These are phyloP conservation scores for Machimus rusticus DNA, from an alignment of 2,888 invertebrate species.

Conservation along the genomic window DNA sequence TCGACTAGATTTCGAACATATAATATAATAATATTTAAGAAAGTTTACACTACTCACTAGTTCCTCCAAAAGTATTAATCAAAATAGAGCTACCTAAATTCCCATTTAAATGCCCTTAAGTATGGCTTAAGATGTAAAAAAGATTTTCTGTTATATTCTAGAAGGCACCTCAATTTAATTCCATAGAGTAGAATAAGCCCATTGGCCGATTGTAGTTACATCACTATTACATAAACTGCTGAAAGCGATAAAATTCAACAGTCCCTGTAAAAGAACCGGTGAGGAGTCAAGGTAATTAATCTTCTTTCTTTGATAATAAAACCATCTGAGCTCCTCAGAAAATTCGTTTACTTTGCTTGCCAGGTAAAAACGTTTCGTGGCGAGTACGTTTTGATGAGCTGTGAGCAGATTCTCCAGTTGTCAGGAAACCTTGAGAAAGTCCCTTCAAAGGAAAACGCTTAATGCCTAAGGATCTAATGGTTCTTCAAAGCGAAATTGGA, in stretches of 20 bases:
- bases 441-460: neutral
- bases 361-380: neutral
- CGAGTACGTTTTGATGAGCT: neutral
- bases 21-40: no score
- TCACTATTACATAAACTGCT: neutral
- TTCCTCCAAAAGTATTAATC: no score
- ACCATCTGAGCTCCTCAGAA: neutral
- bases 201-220: neutral
- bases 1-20: no score
- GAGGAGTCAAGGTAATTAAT: neutral
- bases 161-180: neutral
- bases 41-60: no score
- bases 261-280: neutral
- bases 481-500: neutral
- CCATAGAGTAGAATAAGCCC: neutral
- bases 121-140: neutral
- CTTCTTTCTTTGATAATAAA: neutral
- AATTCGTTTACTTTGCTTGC: neutral
- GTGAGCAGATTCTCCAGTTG: neutral
- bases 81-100: neutral
- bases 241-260: neutral
- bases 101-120: neutral
- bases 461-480: neutral
- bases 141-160: neutral
- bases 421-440: neutral